Evolutionary conservation across 2,888 invertebrate species (phyloP), one percentile per base, ranked within the genome.

Genomic region (Xylophagus ater): DNA sequence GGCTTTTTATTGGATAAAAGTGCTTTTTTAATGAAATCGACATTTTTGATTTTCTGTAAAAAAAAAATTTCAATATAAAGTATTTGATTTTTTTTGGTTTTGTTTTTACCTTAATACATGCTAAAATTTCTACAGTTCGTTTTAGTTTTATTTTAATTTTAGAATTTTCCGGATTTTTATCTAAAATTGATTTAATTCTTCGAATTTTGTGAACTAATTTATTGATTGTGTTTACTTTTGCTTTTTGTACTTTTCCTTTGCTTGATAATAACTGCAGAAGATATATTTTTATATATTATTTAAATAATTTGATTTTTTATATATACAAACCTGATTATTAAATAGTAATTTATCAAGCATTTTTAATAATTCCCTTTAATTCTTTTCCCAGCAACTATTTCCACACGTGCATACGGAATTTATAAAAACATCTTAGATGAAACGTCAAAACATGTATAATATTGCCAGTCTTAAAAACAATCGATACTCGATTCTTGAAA

Each of bases 301-400:
- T 17, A 26, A 10, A 28, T 40, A 1, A 6, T 4, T 29, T 37
- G 7, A 14, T 17, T 21, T 9, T 1, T 15, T 26, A 7, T 1
- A 9, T 4, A 15, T 34, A 48, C 48, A 50, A 52, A 54, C 62
- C 54, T 61, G 55, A 49, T 62, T 63, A 34, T 63, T 62, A 37
- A 60, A 57, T 43, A 56, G 42, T 15, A 59, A 40, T 54, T 58
- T 61, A 42, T 60, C 51, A 8, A 62, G 40, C 63, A 62, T 61
- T 46, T 37, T 52, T 12, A 37, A 14, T 29, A 13, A 19, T 39
- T 35, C 4, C 7, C 33, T 30, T 21, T 14, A 33, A 20, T 21
- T 21, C 13, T n/a, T n/a, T n/a, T n/a, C n/a, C n/a, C n/a, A n/a
- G n/a, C n/a, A n/a, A n/a, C n/a, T n/a, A n/a, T n/a, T n/a, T n/a